Conservation (phyloP, 2,113 vertebrate species). For the Aspidoscelis tigris region DNA sequence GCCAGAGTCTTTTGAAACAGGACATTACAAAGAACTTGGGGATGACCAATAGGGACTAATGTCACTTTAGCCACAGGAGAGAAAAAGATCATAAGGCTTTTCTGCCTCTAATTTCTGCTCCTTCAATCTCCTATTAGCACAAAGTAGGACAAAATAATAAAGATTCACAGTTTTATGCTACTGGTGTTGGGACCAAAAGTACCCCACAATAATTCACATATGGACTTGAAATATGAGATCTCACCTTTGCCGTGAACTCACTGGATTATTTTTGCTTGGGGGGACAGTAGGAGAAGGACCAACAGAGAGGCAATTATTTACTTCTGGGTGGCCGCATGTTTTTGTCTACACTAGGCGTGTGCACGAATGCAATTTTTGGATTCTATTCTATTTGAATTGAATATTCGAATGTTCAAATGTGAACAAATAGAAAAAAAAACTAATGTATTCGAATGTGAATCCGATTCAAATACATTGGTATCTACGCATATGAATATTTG, state of each 20-base stretch:
- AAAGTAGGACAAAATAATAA: background rate
- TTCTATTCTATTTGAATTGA: no score
- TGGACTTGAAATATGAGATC: background rate
- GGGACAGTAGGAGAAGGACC: background rate
- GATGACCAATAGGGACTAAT: conserved; percentile 14
- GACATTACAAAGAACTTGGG: conserved; percentile 12
- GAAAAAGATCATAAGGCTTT: conserved; percentile 11
- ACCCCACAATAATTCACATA: background rate
- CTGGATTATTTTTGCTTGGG: background rate
- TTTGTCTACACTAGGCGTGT: no score
- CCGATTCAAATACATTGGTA: no score
- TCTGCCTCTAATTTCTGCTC: conserved; percentile 32
- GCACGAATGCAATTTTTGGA: no score
- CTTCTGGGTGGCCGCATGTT: no score
- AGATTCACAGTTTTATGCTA: background rate
- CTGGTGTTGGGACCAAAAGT: background rate
- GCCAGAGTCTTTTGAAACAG: conserved; percentile 42
- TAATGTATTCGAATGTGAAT: no score
- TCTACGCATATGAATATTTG: no score
- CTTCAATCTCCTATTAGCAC: conserved; percentile 6
- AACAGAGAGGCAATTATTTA: no score
- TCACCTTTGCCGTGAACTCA: background rate
- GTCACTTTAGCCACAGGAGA: background rate
- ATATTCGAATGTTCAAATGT: no score
- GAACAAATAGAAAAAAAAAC: no score